phyloP scores from a whole-genome alignment of 92 coral and sea anemone genomes.

The Epizoanthus scotinus region DNA sequence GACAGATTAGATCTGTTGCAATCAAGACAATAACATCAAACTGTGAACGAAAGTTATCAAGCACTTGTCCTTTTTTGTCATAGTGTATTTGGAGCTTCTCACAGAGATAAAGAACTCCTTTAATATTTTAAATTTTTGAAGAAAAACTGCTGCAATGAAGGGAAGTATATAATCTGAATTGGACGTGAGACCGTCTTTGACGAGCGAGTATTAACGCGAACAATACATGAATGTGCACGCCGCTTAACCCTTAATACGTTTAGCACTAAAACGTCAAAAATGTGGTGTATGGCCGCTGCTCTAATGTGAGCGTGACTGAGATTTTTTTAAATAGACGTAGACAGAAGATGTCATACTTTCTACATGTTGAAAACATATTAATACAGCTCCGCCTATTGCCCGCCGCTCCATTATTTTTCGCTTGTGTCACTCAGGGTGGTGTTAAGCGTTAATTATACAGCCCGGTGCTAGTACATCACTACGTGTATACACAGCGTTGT shows the following conservation, averaged over 20 bases:
- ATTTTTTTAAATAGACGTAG: neutral
- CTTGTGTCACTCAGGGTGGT: neutral
- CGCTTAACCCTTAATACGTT: neutral
- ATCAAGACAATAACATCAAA: no score
- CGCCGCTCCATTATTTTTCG: slow-evolving; percentile 6
- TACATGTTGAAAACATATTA: slow-evolving; percentile 16
- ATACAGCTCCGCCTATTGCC: neutral
- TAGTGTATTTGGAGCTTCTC: no score
- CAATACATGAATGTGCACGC: neutral
- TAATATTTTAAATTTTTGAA: no score
- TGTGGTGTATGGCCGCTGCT: neutral
- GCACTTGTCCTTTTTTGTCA: no score
- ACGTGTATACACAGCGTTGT: neutral
- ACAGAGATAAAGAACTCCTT: no score
- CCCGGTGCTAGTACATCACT: neutral
- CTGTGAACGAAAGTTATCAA: no score
- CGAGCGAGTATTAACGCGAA: no score
- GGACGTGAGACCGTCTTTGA: no score
- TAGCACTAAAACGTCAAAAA: neutral
- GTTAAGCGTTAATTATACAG: neutral
- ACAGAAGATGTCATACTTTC: no score
- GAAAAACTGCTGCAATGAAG: no score
- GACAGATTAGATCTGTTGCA: no score
- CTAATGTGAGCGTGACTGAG: neutral
- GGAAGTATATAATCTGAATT: no score